Base-by-base conservation (phyloP, 2,888 invertebrate species). In the Nysson spinosus region DNA sequence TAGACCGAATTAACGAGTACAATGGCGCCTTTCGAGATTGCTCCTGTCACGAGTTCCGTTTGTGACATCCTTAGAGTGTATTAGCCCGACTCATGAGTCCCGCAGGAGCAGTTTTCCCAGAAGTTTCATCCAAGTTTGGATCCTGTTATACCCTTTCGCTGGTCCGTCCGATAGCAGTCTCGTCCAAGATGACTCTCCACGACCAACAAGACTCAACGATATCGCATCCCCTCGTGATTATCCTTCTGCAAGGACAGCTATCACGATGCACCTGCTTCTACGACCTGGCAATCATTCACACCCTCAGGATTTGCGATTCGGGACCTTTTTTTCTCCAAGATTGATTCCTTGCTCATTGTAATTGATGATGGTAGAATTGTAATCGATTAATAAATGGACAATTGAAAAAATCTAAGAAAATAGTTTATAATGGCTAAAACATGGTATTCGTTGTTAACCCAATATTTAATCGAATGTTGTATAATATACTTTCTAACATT, bases 71-170 rank as follows among this genome's bases (percentile, higher is more conserved):
- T 64, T 42, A 42, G 50, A 69, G 60, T 65, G 72, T 74, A 77
- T 78, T 78, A 75, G 69, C 44, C 43, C 37, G 61, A 57, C 67
- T 67, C 69, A 58, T 55, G 64, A 55, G 62, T 71, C 79, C 68
- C 77, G 43, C 50, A 71, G 70, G 79, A 68, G 69, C 68, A 77
- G 72, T 79, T 73, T 71, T 65, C 74, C 62, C 58, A 40, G 37
- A 76, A 79, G 76, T 79, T 79, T 72, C 74, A 67, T 70, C 68
- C 74, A 77, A 79, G 72, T 79, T 78, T 68, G 61, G 68, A 68
- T 51, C 60, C 61, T 40, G 42, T 51, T 47, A 44, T 39, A 44
- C 28, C 54, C 39, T 16, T 57, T 40, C 68, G 42, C 49, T 49
- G 39, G 30, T 30, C 62, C 37, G 68, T 49, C 58, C 65, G 74